A percentile compares a stretch with the other conserved stretches of the same genome.
Conservation (phyloP, 1,140 invertebrate species). For the Lordiphosa mommai region DNA sequence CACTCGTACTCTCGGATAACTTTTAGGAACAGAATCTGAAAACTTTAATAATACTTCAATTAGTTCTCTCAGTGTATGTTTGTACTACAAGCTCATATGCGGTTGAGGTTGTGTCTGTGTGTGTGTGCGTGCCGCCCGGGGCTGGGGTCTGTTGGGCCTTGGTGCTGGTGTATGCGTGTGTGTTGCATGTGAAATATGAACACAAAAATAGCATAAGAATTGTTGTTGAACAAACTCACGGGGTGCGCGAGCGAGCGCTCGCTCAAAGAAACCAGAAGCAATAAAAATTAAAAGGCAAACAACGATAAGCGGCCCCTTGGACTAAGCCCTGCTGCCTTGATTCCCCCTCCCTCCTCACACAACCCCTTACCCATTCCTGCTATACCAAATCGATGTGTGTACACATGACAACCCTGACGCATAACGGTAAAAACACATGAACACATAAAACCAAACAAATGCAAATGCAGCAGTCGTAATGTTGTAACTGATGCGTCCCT, state of each 20-base stretch:
- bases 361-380: not conserved
- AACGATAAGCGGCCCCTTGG: slow-evolving; percentile 51
- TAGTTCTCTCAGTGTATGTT: slow-evolving; percentile 6
- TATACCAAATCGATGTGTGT: slow-evolving; percentile 12
- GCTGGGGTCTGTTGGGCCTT: slow-evolving; percentile 27
- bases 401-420: slow-evolving; percentile 65
- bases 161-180: slow-evolving; percentile 18
- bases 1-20: no score
- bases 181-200: slow-evolving; percentile 62
- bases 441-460: slow-evolving; percentile 56
- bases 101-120: no score
- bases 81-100: slow-evolving; percentile 8
- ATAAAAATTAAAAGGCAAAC: slow-evolving; percentile 75
- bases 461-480: slow-evolving; percentile 51
- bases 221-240: slow-evolving; percentile 30
- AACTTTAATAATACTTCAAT: not conserved
- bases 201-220: slow-evolving; percentile 63
- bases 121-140: slow-evolving; percentile 25
- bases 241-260: slow-evolving; percentile 24
- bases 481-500: slow-evolving; percentile 55
- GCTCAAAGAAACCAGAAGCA: slow-evolving; percentile 27
- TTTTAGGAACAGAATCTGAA: no score
- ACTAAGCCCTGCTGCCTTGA: slow-evolving; percentile 9
- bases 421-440: slow-evolving; percentile 34
- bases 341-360: not conserved